phyloP scores from a whole-genome alignment of 2,113 vertebrate genomes.

The Phalacrocorax brasilianus region DNA sequence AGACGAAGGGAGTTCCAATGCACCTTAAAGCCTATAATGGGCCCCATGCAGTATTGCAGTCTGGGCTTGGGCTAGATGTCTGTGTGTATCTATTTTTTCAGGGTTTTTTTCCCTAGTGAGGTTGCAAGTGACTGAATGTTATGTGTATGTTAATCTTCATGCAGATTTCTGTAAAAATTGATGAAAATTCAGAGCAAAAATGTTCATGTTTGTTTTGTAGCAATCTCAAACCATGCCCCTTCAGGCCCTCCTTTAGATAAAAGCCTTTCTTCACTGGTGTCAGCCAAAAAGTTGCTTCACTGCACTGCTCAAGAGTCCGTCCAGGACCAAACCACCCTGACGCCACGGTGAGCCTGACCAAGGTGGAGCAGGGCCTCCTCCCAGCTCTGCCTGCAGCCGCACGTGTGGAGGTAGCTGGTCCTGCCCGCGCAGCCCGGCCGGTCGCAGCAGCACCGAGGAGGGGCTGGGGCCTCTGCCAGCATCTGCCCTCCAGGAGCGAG shows the following conservation, averaged over 20 bases:
- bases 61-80: background rate
- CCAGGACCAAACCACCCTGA: background rate
- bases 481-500: background rate
- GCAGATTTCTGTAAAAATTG: background rate
- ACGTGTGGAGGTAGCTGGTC: rapidly evolving
- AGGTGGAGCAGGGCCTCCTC: background rate
- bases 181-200: background rate
- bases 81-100: background rate
- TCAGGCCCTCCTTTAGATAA: background rate
- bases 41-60: background rate
- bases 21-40: background rate
- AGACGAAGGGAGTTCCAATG: rapidly evolving
- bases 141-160: background rate
- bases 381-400: background rate
- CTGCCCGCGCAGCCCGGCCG: background rate
- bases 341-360: background rate
- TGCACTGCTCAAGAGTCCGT: background rate
- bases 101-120: background rate
- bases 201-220: background rate
- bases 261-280: background rate
- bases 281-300: background rate
- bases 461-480: background rate
- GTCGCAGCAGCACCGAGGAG: background rate
- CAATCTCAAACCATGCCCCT: background rate
- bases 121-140: background rate